Evolutionary conservation across 2,888 invertebrate species (phyloP), one percentile per base, ranked within the genome.

Genomic region (Proisotoma minuta): DNA sequence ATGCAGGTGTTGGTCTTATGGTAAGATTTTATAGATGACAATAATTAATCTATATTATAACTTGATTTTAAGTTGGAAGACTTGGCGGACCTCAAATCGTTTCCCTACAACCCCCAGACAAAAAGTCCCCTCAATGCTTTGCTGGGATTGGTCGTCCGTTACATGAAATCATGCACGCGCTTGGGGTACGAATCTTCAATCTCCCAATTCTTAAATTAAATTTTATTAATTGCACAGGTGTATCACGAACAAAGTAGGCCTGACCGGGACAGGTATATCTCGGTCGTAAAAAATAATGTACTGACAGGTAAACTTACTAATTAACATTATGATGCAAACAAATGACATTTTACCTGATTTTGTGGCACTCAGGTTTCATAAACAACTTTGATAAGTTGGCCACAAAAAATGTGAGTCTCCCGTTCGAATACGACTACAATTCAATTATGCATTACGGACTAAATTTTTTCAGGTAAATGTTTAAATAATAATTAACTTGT

Each of bases 371-470:
- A 79, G 84, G 81, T 60, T 85, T 82, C 73, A 78, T 81, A 57
- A 79, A 82, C 29, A 86, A 87, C 75, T 86, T 87, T 73, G 84
- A 84, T 66, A 83, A 85, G 56, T 83, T 85, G 68, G 83, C 84
- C 53, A 77, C 82, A 34, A 82, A 82, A 56, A 84, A 85, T 69
- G 85, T 85, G 4, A 84, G 84, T 4, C 84, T 84, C 74, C 79
- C 81, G 53, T 87, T 85, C 76, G 85, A 85, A 60, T 90, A 90
- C 74, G 89, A 89, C 76, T 89, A 85, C 75, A 84, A 85, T 68
- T 87, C 87, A 12, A 85, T 89, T 29, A 88, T 89, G 88, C 90
- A 90, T 76, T 90, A 90, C 71, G 86, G 86, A 1, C 80, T 80
- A 68, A 79, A 80, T 74, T 86, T 84, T 76, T 86, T 86, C 75